phyloP scores from a whole-genome alignment of 2,113 vertebrate genomes.

The Pseudois nayaur region DNA sequence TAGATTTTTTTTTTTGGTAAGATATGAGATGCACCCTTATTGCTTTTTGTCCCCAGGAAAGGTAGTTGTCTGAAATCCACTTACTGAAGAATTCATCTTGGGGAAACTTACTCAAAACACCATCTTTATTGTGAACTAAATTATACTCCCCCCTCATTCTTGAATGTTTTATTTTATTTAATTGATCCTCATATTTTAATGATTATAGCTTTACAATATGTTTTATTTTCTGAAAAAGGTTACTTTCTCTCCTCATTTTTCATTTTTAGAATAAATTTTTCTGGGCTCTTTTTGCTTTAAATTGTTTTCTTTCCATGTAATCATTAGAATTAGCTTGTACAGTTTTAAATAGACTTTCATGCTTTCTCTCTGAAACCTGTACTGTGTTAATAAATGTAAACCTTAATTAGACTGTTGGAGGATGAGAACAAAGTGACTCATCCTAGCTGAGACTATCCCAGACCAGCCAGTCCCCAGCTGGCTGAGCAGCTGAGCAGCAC shows the following conservation, averaged over 20 bases:
- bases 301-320: background rate
- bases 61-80: background rate
- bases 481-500: background rate
- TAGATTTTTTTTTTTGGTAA: background rate
- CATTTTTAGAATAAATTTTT: background rate
- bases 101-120: background rate
- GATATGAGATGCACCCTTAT: fast-evolving
- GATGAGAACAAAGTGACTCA: background rate
- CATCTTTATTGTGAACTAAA: background rate
- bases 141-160: background rate
- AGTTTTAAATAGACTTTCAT: background rate
- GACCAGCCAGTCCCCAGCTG: background rate
- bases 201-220: background rate
- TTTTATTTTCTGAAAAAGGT: background rate
- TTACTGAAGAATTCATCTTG: background rate
- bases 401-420: background rate
- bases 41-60: background rate
- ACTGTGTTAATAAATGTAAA: background rate
- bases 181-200: background rate
- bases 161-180: background rate
- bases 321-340: background rate
- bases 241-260: background rate
- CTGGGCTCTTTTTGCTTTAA: background rate
- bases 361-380: background rate
- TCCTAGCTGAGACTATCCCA: background rate